These are phyloP conservation scores for Carettochelys insculpta DNA, from an alignment of 2,113 vertebrate genomes.

Conservation along the genomic window DNA sequence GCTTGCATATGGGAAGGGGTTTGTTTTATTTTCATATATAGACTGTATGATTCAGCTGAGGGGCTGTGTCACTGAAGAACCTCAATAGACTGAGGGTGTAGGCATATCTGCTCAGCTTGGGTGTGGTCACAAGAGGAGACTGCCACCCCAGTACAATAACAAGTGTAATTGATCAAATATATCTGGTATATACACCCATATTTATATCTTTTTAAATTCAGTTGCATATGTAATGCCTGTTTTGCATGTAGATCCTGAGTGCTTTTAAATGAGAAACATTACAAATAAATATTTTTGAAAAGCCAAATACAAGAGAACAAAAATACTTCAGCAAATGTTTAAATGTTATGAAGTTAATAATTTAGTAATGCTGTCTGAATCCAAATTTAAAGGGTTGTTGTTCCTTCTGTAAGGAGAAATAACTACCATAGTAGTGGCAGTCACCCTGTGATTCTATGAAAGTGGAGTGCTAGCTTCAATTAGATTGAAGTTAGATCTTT, in stretches of 20 bases:
- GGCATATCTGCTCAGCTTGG: too few relatives aligned
- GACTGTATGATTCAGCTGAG: too few relatives aligned
- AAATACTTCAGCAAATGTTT: neutral
- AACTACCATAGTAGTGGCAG: neutral
- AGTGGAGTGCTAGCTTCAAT: fast-evolving
- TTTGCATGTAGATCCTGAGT: neutral
- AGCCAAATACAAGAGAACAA: neutral
- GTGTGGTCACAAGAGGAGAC: too few relatives aligned
- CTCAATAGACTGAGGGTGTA: too few relatives aligned
- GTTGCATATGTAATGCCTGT: neutral
- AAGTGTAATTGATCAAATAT: neutral
- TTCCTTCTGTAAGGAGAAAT: neutral
- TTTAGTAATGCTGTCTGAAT: neutral
- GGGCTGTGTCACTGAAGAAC: too few relatives aligned
- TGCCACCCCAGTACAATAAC: too few relatives aligned
- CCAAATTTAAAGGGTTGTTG: neutral
- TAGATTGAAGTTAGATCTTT: neutral
- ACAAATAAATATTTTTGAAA: neutral
- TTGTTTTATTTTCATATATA: too few relatives aligned
- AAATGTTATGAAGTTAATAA: neutral
- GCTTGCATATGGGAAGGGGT: too few relatives aligned
- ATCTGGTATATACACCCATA: neutral
- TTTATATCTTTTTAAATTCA: neutral
- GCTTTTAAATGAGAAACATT: neutral
- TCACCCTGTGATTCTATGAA: too few relatives aligned